Conservation (phyloP, 2,113 vertebrate genomes). For the Synchiropus splendidus region DNA sequence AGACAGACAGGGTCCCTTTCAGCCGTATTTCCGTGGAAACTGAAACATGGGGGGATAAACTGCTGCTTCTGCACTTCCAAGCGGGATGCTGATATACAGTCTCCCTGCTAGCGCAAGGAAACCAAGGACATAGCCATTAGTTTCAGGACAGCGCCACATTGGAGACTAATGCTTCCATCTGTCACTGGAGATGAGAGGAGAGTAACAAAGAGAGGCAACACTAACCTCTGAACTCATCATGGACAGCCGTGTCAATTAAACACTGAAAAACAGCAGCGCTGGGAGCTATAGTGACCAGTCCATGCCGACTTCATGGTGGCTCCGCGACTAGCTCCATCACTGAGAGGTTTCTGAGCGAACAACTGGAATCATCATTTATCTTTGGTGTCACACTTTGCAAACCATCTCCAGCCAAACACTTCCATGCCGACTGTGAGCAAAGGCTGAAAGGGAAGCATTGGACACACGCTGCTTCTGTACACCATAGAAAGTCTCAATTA, state of each 20-base stretch:
- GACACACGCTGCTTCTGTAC: too few species aligned
- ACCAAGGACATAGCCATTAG: constrained; percentile 70
- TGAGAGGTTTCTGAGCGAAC: not conserved
- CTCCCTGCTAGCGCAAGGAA: constrained; percentile 51
- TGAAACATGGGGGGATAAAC: constrained; percentile 62
- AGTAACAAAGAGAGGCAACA: constrained; percentile 68
- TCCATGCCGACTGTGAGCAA: too few species aligned
- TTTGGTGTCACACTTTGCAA: not conserved
- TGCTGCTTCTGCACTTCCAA: constrained; percentile 68
- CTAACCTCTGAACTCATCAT: constrained; percentile 69
- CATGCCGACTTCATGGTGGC: constrained; percentile 24
- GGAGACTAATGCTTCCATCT: constrained; percentile 70
- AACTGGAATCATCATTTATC: not conserved
- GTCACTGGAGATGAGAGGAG: constrained; percentile 66
- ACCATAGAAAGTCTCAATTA: too few species aligned
- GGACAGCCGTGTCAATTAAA: constrained; percentile 68
- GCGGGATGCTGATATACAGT: constrained; percentile 63
- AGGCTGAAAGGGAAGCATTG: too few species aligned
- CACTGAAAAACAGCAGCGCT: constrained; percentile 63
- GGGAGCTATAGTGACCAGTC: constrained; percentile 53
- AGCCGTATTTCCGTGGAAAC: constrained; percentile 63
- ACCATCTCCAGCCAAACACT: not conserved
- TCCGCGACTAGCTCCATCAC: constrained; percentile 21
- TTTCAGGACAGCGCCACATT: constrained; percentile 68
- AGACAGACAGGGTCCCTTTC: constrained; percentile 53